Evolutionary conservation across 2,888 invertebrate species (phyloP), one percentile per base, ranked within the genome.

Genomic region (Nomada fabriciana): DNA sequence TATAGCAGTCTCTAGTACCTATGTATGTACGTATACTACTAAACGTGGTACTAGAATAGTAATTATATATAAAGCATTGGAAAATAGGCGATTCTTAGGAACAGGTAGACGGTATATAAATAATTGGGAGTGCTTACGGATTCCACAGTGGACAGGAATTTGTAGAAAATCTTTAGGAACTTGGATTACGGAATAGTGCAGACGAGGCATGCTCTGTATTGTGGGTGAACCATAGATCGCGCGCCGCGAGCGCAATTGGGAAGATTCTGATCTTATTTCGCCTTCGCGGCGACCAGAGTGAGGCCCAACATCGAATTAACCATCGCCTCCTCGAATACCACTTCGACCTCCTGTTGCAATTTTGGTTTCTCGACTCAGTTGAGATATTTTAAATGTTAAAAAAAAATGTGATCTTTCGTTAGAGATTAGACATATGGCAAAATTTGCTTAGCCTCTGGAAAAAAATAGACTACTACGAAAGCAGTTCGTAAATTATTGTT

Each of bases 181-280:
- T 74, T 52, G 88, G 71, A 57, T 68, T 43, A 47, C 67, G 83
- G 59, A 83, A 82, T 86, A 83, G 86, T 78, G 85, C 72, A 69
- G 85, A 76, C 61, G 88, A 80, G 42, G 76, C 84, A 74, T 87
- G 86, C 73, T 79, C 79, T 80, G 85, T 80, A 81, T 72, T 83
- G 68, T 88, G 86, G 78, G 84, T 80, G 68, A 81, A 86, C 90
- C 90, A 91, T 72, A 89, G 88, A 76, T 88, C 87, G 80, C 87
- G 91, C 82, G 91, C 79, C 80, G 88, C 86, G 79, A 89, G 77
- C 70, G 85, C 80, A 67, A 91, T 77, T 47, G 90, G 88, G 69
- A 86, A 86, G 76, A 88, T 79, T 91, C 87, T 89, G 85, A 90
- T 87, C 84, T 88, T 89, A 88, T 84, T 88, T 87, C 91, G 89